These are phyloP conservation scores for Acanthisitta chloris DNA, from an alignment of 2,113 vertebrate species.

Conservation along the genomic window DNA sequence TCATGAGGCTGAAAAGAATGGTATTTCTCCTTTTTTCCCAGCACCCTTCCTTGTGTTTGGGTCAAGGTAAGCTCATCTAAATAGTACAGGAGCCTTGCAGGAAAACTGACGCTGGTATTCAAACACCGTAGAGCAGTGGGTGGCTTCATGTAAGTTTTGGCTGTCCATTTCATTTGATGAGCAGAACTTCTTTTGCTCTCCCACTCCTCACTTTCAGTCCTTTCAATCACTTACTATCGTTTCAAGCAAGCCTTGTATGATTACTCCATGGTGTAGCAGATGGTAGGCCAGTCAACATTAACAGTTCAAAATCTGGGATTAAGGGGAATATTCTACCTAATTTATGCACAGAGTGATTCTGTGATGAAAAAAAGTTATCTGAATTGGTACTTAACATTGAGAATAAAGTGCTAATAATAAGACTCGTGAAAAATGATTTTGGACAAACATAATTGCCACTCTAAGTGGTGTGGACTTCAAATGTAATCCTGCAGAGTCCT, in stretches of 20 bases:
- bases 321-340: background rate
- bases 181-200: background rate
- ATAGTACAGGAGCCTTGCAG: background rate
- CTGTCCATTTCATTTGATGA: background rate
- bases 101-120: background rate
- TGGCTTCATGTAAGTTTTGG: background rate
- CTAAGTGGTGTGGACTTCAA: slow-evolving; percentile 6
- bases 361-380: background rate
- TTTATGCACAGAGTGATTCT: background rate
- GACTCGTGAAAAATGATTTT: background rate
- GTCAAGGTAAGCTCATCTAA: background rate
- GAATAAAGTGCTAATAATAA: background rate
- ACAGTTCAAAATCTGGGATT: background rate
- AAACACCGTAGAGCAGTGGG: background rate
- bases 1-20: background rate
- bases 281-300: background rate
- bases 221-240: background rate
- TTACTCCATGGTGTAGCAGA: background rate
- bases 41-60: background rate
- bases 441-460: background rate
- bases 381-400: background rate
- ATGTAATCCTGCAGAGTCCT: background rate
- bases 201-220: background rate
- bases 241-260: background rate
- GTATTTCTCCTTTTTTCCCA: background rate